Base-by-base conservation (phyloP, 2,888 invertebrate species). In the Blera fallax region DNA sequence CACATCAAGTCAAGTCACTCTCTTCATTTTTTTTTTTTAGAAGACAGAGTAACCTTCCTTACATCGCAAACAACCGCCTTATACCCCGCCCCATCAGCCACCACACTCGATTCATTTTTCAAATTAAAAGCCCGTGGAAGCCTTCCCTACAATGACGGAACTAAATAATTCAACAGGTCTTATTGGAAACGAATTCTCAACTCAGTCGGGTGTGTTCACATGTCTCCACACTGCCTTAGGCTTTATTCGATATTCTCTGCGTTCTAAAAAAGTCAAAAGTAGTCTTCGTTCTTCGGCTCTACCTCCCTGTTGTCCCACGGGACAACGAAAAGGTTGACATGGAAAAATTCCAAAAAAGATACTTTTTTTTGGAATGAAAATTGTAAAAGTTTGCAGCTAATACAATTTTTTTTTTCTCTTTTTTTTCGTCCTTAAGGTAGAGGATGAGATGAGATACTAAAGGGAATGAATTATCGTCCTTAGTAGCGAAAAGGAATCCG, bases 311-410 rank as follows among this genome's bases (percentile, higher is more conserved):
- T 21, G 18, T 67, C 65, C 58, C 54, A 32, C 18, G 34, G 48
- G 56, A 64, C 48, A 65, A 43, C 64, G 43, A 43, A 62, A 64
- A 74, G 50, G 52, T 48, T 54, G 54, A 34, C 43, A 64, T 58
- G 56, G 10, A 58, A 67, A 48, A 58, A 45, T 64, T 43, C 11
- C 43, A 10, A 50, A 32, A 32, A 52, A 40, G 14, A 67, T 8
- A 37, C 18, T 21, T 50, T 24, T 60, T 52, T 16, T 0, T 29
- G 8, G 8, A 24, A 45, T 34, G 65, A 16, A 67, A 56, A 67
- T 76, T 76, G 65, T 58, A 48, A 76, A 76, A 76, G 76, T 76
- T 76, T 76, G 76, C 58, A 48, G 56, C 76, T 58, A 65, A 67
- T 56, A 50, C 37, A 37, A 56, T 34, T 24, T 56, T 37, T 29